Base-by-base conservation (phyloP, 1,140 invertebrate genomes). In the Heliconius hermathena region DNA sequence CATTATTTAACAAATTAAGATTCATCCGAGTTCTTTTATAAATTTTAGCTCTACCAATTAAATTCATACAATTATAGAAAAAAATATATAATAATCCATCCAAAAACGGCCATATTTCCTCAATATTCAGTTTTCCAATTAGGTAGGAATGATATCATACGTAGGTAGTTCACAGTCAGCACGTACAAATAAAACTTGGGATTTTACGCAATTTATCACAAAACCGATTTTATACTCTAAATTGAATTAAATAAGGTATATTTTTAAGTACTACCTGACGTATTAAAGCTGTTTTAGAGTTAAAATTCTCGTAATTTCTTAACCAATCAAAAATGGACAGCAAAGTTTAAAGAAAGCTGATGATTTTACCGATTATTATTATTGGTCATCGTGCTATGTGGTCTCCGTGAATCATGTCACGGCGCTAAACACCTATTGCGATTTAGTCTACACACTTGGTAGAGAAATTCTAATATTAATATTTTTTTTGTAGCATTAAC, bases 351-450 rank as follows among this genome's bases (percentile, higher is more conserved):
- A 77, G 76, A 78, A 78, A 78, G 76, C 49, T 78, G 71, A 73
- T 46, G 71, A 73, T 73, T 78, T 73, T 73, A 73, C 71, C 71
- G 71, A 78, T 73, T 78, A 78, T 78, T 78, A 78, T 78, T 78
- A 78, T 78, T 78, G 76, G 76, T 73, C 71, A 78, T 60, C 33
- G 71, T 11, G 41, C 18, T 26, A n/a, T 29, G 33, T 71, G 22
- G 18, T 29, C 49, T 60, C 71, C 76, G 71, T 78, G 76, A 78
- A 29, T 78, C 71, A 78, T 52, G 11, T 29, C 26, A 66, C 60
- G 26, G 60, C 26, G 60, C 13, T 66, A 29, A 66, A 66, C 60
- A 66, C 26, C 26, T 66, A 66, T 13, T 11, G 26, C 26, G 8
- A 3, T 66, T 26, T 18, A 29, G 60, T 57, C n/a, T 22, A 52